Evolutionary conservation across 23 tunicate species (phyloP).

Genomic region (Halocynthia aurantium): DNA sequence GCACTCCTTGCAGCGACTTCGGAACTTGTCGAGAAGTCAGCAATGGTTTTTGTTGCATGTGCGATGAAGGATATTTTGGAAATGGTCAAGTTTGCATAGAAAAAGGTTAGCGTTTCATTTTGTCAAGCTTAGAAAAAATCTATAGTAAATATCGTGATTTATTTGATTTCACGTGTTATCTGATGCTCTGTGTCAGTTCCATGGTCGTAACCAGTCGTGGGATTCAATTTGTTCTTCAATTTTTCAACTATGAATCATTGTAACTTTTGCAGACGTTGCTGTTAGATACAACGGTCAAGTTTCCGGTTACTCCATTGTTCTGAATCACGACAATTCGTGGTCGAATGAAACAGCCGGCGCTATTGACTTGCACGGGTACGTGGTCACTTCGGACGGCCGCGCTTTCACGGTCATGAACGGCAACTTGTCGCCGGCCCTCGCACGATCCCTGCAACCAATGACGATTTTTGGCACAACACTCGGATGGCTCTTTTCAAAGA

Average conservation of each 20-base stretch:
- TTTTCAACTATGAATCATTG: background rate
- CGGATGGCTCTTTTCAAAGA: conserved; percentile 78
- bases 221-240: too few species aligned
- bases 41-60: conserved; percentile 68
- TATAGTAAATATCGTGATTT: too few species aligned
- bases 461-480: conserved; percentile 48
- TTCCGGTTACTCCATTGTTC: conserved; percentile 50
- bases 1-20: background rate
- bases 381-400: conserved; percentile 48
- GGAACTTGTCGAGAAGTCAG: background rate
- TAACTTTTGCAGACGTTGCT: conserved; percentile 30
- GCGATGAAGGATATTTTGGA: conserved; percentile 40
- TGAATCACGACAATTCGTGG: conserved; percentile 14
- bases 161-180: too few species aligned
- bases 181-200: too few species aligned
- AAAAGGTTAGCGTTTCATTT: conserved; percentile 25
- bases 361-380: conserved; percentile 49
- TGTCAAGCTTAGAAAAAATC: too few species aligned
- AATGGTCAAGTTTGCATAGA: conserved; percentile 69
- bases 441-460: conserved; percentile 58
- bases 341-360: background rate
- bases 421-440: conserved; percentile 32
- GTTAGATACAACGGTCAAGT: conserved; percentile 59
- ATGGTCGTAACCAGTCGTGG: too few species aligned
- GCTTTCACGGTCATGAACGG: conserved; percentile 64